phyloP scores from a whole-genome alignment of 2,888 invertebrate genomes.

The Synanthedon vespiformis region DNA sequence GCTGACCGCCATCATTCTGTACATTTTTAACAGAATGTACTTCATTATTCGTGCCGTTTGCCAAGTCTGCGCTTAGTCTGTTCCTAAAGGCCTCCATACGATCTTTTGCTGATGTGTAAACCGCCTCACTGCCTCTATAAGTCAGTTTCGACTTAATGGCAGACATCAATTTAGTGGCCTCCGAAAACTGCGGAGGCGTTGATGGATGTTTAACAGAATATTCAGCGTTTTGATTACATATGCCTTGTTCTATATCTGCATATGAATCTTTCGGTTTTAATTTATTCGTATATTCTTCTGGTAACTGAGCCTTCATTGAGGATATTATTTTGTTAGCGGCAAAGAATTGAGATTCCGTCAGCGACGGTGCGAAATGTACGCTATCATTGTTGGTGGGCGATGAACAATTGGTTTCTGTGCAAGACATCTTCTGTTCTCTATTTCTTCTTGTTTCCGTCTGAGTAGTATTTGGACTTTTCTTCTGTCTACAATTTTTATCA shows the following conservation, averaged over 20 bases:
- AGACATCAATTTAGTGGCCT: slow-evolving; percentile 54
- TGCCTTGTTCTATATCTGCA: slow-evolving; percentile 57
- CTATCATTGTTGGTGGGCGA: slow-evolving; percentile 50
- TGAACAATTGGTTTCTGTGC: slow-evolving; percentile 26
- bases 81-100: slow-evolving; percentile 32
- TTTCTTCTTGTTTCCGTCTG: slow-evolving; percentile 24
- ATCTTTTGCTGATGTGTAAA: slow-evolving; percentile 33
- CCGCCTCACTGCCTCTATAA: slow-evolving; percentile 25
- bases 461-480: slow-evolving; percentile 21
- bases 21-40: not conserved
- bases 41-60: not conserved
- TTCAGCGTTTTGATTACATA: slow-evolving; percentile 50
- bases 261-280: slow-evolving; percentile 49
- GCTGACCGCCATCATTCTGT: no score
- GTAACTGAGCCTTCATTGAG: slow-evolving; percentile 59
- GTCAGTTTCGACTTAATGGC: slow-evolving; percentile 56
- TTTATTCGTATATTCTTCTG: slow-evolving; percentile 44
- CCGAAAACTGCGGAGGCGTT: slow-evolving; percentile 59
- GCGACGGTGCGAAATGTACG: slow-evolving; percentile 42
- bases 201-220: slow-evolving; percentile 56
- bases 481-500: not conserved
- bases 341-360: slow-evolving; percentile 60
- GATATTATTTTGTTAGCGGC: slow-evolving; percentile 59
- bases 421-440: slow-evolving; percentile 31
- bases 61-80: not conserved